Evolutionary conservation across 1,140 invertebrate species (phyloP).

Genomic region (Diorhabda elongata): DNA sequence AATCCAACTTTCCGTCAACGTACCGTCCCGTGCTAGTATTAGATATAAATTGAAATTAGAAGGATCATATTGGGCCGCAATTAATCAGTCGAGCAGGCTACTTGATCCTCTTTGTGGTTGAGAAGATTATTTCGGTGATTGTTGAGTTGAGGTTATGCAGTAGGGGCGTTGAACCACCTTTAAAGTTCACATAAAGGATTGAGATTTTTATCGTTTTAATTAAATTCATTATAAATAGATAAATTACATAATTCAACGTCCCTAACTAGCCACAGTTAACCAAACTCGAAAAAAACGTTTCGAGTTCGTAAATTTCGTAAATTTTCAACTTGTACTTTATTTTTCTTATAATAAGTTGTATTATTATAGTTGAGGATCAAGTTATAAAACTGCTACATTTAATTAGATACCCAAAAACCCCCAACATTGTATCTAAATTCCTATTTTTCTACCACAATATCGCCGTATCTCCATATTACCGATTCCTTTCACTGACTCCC

Average conservation of each 20-base stretch:
- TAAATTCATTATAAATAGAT: no score
- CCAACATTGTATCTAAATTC: not conserved
- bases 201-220: not conserved
- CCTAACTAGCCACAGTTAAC: no score
- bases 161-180: conserved; percentile 5
- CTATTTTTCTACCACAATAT: not conserved
- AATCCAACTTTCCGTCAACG: conserved; percentile 8
- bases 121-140: conserved; percentile 5
- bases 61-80: conserved; percentile 14
- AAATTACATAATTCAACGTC: no score
- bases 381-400: not conserved
- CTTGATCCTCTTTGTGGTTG: conserved; percentile 16
- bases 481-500: conserved; percentile 5
- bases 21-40: not conserved
- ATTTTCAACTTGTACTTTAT: no score
- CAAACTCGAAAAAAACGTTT: no score
- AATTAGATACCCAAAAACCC: not conserved
- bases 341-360: not conserved
- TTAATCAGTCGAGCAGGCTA: conserved; percentile 11
- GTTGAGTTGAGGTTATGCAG: conserved; percentile 10
- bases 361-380: not conserved
- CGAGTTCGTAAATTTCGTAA: no score
- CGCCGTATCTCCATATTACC: not conserved
- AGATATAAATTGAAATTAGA: conserved; percentile 13
- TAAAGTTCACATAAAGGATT: conserved; percentile 4